Conservation (phyloP, 2,888 invertebrate genomes). For the Lasioglossum villosulum region DNA sequence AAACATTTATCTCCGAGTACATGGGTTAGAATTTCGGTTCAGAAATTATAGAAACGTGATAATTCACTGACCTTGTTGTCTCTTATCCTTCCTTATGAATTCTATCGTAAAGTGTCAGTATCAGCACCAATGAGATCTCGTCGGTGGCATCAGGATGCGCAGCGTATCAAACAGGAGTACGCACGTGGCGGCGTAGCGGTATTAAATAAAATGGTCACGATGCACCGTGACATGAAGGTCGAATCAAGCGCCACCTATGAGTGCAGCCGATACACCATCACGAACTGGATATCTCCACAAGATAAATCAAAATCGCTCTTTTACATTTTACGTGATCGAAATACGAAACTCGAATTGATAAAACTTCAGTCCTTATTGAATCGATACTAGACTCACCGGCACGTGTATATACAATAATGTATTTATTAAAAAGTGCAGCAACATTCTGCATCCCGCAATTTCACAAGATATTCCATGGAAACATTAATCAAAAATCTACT, state of each 20-base stretch:
- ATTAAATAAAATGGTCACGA: not conserved
- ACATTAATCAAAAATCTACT: not conserved
- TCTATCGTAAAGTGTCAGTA: not conserved
- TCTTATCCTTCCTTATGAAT: not conserved
- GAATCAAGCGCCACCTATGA: constrained; percentile 32
- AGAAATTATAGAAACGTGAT: not conserved
- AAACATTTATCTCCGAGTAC: not conserved
- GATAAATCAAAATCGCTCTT: constrained; percentile 9
- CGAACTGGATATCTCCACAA: not conserved
- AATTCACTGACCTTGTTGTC: not conserved
- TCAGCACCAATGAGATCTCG: too few species aligned
- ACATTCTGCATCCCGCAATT: not conserved
- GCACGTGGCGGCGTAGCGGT: constrained; percentile 14
- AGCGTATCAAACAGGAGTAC: not conserved
- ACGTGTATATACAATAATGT: not conserved
- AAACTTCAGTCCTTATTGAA: not conserved
- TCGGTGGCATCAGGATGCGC: constrained; percentile 12
- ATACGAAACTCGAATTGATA: not conserved
- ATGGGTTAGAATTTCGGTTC: not conserved
- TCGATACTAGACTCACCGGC: not conserved
- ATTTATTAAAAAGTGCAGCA: not conserved
- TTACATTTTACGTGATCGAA: not conserved
- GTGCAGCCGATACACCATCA: not conserved
- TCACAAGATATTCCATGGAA: not conserved
- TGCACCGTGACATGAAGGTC: not conserved